Evolutionary conservation across 2,888 invertebrate species (phyloP), one percentile per base, ranked within the genome.

Genomic region (Gerris lacustris): DNA sequence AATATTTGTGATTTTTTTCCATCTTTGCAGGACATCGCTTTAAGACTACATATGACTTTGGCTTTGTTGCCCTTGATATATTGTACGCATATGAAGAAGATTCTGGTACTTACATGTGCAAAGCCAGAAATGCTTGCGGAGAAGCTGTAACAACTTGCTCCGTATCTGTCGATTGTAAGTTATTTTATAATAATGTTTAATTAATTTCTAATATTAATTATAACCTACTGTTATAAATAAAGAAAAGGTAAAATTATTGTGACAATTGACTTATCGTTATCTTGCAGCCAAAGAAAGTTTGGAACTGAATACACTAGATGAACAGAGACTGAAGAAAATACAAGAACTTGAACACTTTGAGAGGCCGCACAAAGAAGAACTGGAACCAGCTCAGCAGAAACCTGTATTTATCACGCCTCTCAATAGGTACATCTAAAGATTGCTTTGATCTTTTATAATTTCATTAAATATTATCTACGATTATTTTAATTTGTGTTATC

Each of bases 51-150:
- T 93, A 96, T 79, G 98, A 99, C 80, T 98, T 99, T 81, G 98
- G 98, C 74, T 97, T 92, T 80, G 97, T 97, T 44, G 94, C 96
- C 47, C 83, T 99, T 76, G 98, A 99, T 79, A 93, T 99, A 76
- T 84, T 96, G 70, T 97, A 97, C 80, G 95, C 96, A 66, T 96
- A 96, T 80, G 90, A 96, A 63, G 97, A 98, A 84, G 98, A 99
- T 80, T 91, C 92, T 70, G 98, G 98, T 73, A 92, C 94, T 68
- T 98, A 97, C 81, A 94, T 94, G 88, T 96, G 96, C 84, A 91
- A 91, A 81, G 97, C 96, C 67, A 89, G 89, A 77, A 98, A 98
- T 81, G 91, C 92, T 70, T 94, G 91, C 73, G 98, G 98, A 74
- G 94, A 96, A 85, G 96, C 95, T 76, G 91, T 94, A 70, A 96